Evolutionary conservation across 1,140 invertebrate genomes (phyloP).

Genomic region (Drosophila sturtevanti): DNA sequence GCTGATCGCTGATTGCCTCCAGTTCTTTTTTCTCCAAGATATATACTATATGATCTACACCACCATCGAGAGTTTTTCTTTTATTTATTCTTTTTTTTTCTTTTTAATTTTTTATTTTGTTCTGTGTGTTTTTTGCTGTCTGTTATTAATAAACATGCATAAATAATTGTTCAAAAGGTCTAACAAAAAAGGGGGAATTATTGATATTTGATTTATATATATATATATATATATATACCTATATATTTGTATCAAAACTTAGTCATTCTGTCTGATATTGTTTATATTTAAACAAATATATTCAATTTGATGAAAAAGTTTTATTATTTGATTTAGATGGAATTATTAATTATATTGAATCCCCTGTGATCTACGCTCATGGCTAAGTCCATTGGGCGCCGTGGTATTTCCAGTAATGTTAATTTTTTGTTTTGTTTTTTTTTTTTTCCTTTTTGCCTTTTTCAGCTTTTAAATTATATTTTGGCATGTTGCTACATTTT

Average conservation of each 20-base stretch:
- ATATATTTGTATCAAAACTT: not conserved
- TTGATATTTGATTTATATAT: not conserved
- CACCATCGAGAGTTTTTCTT: conserved; percentile 19
- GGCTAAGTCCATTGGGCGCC: conserved; percentile 26
- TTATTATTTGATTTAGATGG: not conserved
- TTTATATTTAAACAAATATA: too few species aligned
- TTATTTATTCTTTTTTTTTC: conserved; percentile 14
- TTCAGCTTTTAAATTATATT: conserved; percentile 66
- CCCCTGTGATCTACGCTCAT: conserved; percentile 25
- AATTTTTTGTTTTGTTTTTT: too few species aligned
- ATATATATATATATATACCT: not conserved
- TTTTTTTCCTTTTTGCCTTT: conserved; percentile 43
- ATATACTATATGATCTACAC: conserved; percentile 19
- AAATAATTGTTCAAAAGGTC: conserved; percentile 32
- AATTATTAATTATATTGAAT: not conserved
- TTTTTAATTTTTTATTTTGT: not conserved
- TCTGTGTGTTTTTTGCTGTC: conserved; percentile 29
- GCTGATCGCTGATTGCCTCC: not conserved
- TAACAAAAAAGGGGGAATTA: conserved; percentile 6
- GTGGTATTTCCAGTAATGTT: conserved; percentile 21
- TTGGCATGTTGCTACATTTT: conserved; percentile 47
- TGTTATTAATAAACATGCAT: conserved; percentile 64
- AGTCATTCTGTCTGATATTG: too few species aligned
- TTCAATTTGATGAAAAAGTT: too few species aligned
- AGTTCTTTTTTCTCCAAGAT: conserved; percentile 9